A percentile compares a stretch with the other conserved stretches of the same genome.
These are phyloP conservation scores for Paracanthobrama guichenoti DNA, from an alignment of 2,113 vertebrate species.

Conservation along the genomic window DNA sequence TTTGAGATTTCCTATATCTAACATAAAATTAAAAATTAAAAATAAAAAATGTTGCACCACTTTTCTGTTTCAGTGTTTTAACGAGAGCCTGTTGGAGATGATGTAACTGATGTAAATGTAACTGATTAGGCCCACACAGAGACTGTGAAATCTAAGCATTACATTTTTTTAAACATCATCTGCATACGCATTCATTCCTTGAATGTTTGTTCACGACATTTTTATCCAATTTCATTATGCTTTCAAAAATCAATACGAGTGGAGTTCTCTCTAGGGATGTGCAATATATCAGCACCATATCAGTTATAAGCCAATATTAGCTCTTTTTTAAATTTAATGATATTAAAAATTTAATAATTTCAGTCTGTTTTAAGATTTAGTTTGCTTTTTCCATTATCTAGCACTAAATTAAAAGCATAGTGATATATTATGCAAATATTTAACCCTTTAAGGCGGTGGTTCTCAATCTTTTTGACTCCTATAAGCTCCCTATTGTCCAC, in stretches of 20 bases:
- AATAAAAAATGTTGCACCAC: not conserved
- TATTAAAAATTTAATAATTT: not conserved
- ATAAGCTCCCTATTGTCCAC: not conserved
- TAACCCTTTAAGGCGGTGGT: not conserved
- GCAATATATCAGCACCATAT: not conserved
- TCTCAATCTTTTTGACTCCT: not conserved
- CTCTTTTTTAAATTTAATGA: not conserved
- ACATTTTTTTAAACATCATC: not conserved
- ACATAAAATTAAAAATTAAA: not conserved
- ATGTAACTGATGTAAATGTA: not conserved
- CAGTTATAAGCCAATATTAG: not conserved
- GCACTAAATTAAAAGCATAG: not conserved
- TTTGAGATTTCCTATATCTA: not conserved
- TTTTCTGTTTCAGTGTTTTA: not conserved
- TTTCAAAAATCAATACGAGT: not conserved
- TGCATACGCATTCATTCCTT: not conserved
- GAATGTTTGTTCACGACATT: not conserved
- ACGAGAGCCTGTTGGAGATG: not conserved
- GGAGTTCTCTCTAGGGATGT: not conserved
- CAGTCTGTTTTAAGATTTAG: not conserved
- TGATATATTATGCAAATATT: not conserved
- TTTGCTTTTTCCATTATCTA: not conserved
- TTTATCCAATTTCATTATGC: not conserved
- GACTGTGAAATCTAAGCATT: not conserved
- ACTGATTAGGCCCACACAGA: conserved; percentile 10